Evolutionary conservation across 1,140 invertebrate genomes (phyloP), one percentile per base, ranked within the genome.

Genomic region (Drosophila nebulosa): DNA sequence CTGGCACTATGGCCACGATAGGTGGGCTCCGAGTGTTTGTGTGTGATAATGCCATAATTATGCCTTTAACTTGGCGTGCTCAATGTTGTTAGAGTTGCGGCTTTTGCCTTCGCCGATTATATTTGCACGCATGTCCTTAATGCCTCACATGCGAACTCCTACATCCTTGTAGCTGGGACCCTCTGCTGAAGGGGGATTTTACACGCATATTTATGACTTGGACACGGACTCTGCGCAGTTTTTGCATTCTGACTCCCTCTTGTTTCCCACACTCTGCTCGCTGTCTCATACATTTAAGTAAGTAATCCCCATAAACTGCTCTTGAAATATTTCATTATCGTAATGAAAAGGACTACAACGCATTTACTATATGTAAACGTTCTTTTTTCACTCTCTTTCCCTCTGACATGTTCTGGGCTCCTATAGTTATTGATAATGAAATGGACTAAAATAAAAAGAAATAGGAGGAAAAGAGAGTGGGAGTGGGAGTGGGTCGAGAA

Each of bases 271-370:
- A 46, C 18, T 21, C 39, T 21, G 16, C 7, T 21, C n/a, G n/a
- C n/a, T n/a, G n/a, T n/a, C 39, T 18, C 39, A 46, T 46, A 64
- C 77, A 85, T 74, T 78, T 80, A 64, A 71, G 74, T 72, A 85
- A 79, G 81, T 85, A 85, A 85, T 86, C 81, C 81, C 79, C 81
- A 85, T 78, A 85, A 85, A 85, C 81, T 78, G 81, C 78, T 86
- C 81, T 80, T 78, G 81, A 81, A 78, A 85, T 85, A 85, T 85
- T 85, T 85, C 81, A 85, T 85, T 85, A 85, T 86, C 78, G 81
- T 85, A 81, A 85, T 85, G 81, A 86, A 86, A 78, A 74, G 81
- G 74, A 78, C 81, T 72, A 70, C 74, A 74, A 70, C 78, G 69
- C 69, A 84, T 84, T 78, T 75, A 74, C 51, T 74, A 46, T 46